Base-by-base conservation (phyloP, 2,888 invertebrate species). In the Pterostichus niger region DNA sequence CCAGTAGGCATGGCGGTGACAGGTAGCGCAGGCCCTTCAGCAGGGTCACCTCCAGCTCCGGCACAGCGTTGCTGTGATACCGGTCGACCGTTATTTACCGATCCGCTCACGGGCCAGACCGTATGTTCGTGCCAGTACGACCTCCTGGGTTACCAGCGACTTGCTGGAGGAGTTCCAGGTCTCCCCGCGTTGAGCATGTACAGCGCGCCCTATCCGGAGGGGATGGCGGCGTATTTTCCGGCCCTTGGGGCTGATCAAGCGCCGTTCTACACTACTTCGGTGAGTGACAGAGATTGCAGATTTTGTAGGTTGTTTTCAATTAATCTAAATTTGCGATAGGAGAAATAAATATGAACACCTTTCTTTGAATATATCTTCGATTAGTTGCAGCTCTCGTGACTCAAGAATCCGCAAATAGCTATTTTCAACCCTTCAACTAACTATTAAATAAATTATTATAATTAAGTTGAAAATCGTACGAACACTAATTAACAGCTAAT, bases 81-180 rank as follows among this genome's bases (percentile, higher is more conserved):
- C 86, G 97, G 97, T 86, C 93, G 97, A 88, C 95, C 97, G 85
- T 94, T 97, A 89, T 96, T 96, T 91, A 96, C 96, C 89, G 97
- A 97, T 91, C 97, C 97, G 61, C 93, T 96, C 86, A 96, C 96
- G 86, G 96, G 97, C 81, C 96, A 96, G 90, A 96, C 95, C 82
- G 94, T 97, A 85, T 97, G 97, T 91, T 96, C 96, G 87, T 97
- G 97, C 91, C 97, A 97, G 90, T 96, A 96, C 91, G 96, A 96
- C 91, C 93, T 97, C 87, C 93, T 97, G 87, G 94, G 94, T 91
- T 96, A 96, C 91, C 96, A 96, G 91, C 93, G 96, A 88, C 92
- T 96, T 84, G 95, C 93, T 49, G 89, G 93, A 75, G 91, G 90
- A 44, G 92, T 92, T 1, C 93, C 93, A 13, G 95, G 95, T 75